Conservation (phyloP, 2,888 invertebrate genomes). For the Cryptocheilus praepositus region DNA sequence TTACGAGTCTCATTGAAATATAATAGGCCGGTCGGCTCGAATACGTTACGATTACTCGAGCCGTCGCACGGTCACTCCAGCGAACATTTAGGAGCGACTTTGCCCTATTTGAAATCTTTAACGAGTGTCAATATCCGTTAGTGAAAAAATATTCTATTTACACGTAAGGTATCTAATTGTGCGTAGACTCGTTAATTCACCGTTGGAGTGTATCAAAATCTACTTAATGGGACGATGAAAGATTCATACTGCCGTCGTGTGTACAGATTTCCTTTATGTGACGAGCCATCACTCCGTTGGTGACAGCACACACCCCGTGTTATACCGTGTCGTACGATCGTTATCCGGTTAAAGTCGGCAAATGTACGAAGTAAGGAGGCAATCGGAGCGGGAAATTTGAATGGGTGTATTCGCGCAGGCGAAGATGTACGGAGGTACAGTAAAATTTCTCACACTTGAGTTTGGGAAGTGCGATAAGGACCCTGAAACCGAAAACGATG, state of each 20-base stretch:
- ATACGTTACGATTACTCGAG: conserved; percentile 13
- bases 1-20: conserved; percentile 37
- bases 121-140: conserved; percentile 52
- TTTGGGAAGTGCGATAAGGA: too few species aligned
- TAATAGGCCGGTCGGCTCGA: conserved; percentile 51
- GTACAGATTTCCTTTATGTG: conserved; percentile 46
- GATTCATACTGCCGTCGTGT: conserved; percentile 53
- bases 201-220: conserved; percentile 70
- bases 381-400: too few species aligned
- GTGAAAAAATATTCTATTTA: conserved; percentile 75
- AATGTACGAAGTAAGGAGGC: too few species aligned
- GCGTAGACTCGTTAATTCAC: conserved; percentile 69
- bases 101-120: conserved; percentile 39
- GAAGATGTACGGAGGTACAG: too few species aligned
- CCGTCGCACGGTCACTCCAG: conserved; percentile 23
- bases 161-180: conserved; percentile 71
- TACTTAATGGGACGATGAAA: conserved; percentile 63
- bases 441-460: too few species aligned
- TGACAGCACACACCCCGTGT: neutral
- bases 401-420: too few species aligned
- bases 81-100: conserved; percentile 32
- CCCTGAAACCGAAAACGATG: too few species aligned
- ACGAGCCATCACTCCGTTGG: neutral
- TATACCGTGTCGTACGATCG: neutral
- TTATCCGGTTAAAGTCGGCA: neutral